Evolutionary conservation across 2,888 invertebrate species (phyloP).

Genomic region (Lissonota sp.): DNA sequence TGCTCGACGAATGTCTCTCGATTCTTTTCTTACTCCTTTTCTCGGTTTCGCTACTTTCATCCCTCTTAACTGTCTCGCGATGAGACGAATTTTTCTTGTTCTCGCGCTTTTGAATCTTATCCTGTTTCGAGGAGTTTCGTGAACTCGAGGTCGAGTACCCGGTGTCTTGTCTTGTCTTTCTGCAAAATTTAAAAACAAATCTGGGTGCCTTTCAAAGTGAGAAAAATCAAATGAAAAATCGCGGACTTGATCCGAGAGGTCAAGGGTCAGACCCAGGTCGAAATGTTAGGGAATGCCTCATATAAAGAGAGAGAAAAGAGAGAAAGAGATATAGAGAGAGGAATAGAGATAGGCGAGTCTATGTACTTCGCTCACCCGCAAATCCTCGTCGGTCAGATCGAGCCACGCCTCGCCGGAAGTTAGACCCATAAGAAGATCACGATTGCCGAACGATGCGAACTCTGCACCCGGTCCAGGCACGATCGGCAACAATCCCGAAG

Average conservation of each 20-base stretch:
- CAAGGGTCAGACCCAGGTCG: too few relatives aligned
- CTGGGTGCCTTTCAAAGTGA: too few relatives aligned
- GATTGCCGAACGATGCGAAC: slow-evolving; percentile 92
- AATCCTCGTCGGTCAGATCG: slow-evolving; percentile 83
- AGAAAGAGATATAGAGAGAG: too few relatives aligned
- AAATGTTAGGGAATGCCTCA: too few relatives aligned
- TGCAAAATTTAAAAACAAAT: slow-evolving; percentile 63
- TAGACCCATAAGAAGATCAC: slow-evolving; percentile 93
- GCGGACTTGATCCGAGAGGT: too few relatives aligned
- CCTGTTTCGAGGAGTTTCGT: slow-evolving; percentile 84
- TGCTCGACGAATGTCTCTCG: slow-evolving; percentile 56
- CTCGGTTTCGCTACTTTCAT: slow-evolving; percentile 68
- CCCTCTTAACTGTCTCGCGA: slow-evolving; percentile 67
- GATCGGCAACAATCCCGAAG: slow-evolving; percentile 87
- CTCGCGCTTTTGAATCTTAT: slow-evolving; percentile 71
- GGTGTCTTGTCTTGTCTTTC: slow-evolving; percentile 86
- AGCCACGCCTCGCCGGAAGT: slow-evolving; percentile 88
- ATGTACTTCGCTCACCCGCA: slow-evolving; percentile 73
- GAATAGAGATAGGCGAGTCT: too few relatives aligned
- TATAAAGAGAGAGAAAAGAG: too few relatives aligned
- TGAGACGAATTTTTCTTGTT: slow-evolving; percentile 70
- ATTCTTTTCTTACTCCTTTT: slow-evolving; percentile 60
- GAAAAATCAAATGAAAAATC: too few relatives aligned
- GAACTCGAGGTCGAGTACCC: slow-evolving; percentile 90
- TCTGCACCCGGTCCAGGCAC: slow-evolving; percentile 91